Evolutionary conservation across 2,797 vertebrate species (phyloP).

Genomic region (Sebastes hubbsi): DNA sequence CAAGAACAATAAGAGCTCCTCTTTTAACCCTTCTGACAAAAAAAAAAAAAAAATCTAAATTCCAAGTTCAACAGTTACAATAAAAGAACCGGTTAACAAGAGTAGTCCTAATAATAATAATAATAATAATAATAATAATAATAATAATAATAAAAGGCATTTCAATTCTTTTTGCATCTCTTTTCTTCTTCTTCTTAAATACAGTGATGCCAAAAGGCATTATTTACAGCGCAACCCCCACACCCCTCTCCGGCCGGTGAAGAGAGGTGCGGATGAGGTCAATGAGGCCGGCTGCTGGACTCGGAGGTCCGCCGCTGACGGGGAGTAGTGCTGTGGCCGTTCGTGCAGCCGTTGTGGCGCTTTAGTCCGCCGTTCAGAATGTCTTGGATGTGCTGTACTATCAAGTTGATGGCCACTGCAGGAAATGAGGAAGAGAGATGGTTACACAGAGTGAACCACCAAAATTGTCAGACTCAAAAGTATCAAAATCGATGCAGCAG

Average conservation of each 20-base stretch:
- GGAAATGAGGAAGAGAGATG: neutral
- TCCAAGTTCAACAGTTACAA: constrained; percentile 65
- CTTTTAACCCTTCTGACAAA: constrained; percentile 40
- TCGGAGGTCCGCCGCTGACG: constrained; percentile 90
- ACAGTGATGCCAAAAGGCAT: constrained; percentile 69
- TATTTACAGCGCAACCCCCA: constrained; percentile 73
- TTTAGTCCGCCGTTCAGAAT: constrained; percentile 94
- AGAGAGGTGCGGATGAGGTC: constrained; percentile 79
- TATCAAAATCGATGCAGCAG: neutral
- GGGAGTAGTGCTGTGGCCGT: constrained; percentile 83
- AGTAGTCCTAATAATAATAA: constrained; percentile 64
- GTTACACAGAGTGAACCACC: neutral
- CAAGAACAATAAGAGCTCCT: constrained; percentile 43
- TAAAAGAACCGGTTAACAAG: constrained; percentile 61
- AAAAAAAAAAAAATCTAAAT: constrained; percentile 32
- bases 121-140: constrained; percentile 49
- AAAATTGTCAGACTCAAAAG: neutral
- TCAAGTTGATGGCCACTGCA: constrained; percentile 98
- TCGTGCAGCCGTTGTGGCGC: constrained; percentile 89
- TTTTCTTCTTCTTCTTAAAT: constrained; percentile 58
- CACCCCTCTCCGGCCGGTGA: constrained; percentile 65
- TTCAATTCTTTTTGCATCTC: constrained; percentile 71
- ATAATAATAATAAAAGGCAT: constrained; percentile 79
- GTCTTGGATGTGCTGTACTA: constrained; percentile 99
- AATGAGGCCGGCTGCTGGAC: constrained; percentile 96